Base-by-base conservation (phyloP, 2,113 vertebrate genomes). In the Elachura formosa region DNA sequence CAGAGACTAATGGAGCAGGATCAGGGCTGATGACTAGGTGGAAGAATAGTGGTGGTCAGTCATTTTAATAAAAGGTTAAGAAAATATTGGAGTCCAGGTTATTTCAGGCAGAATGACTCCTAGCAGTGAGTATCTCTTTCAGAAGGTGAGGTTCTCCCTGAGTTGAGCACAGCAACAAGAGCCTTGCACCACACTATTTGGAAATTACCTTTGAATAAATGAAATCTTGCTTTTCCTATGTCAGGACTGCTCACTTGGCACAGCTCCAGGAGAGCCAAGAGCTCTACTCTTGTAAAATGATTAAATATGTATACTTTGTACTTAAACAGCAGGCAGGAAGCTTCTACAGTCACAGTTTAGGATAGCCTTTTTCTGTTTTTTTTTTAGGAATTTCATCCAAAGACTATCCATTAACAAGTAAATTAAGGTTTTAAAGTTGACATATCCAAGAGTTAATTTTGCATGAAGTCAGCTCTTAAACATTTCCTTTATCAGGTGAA, bases 401-500 rank as follows among this genome's bases (percentile, higher is more conserved):
- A 81, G 63, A 79, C 76, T 74, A 92, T 72, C 81, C 58, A 80
- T 94, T 93, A 91, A 90, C 41, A 90, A 92, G 93, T 84, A 96
- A 94, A 96, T 92, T 95, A 89, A 92, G 72, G 71, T 71, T 95
- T 72, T 94, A 95, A 96, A 93, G 62, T 23, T 80, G 87, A 84
- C 91, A 56, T 92, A 93, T 67, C 89, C 72, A 54, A 93, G 93
- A 95, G 89, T 94, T 96, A 94, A 96, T 96, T 97, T 96, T 97
- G 76, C 54, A 94, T 97, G 83, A 97, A 93, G 94, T 97, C 96
- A 97, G 73, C 87, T 93, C 77, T 96, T 78, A 94, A 95, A 96
- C 90, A 96, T 97, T 91, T 97, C 95, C 91, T 97, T 96, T 95
- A 90, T 96, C 94, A 97, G 87, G 82, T 81, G 84, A 95, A 96